Percentiles rank a stretch among this genome's conserved stretches.
Conservation (phyloP, 2,797 vertebrate genomes). For the Fistularia commersonii region DNA sequence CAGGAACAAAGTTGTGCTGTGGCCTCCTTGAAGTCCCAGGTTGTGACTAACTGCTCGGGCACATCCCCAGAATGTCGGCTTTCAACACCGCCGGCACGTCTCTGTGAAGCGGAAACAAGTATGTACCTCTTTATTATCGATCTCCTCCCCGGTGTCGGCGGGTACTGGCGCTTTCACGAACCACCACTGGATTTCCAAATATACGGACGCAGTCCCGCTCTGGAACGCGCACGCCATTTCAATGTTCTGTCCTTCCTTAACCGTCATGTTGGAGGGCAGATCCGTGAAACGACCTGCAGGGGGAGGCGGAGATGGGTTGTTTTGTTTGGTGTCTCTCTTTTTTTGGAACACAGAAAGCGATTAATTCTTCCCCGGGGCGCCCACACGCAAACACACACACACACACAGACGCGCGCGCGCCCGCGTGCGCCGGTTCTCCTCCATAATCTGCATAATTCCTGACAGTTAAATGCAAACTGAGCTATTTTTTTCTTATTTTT, state of each 20-base stretch:
- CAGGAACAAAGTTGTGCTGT: no score
- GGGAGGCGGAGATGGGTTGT: conserved; percentile 31
- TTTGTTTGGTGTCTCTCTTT: no score
- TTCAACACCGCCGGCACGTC: conserved; percentile 8
- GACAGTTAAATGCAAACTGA: no score
- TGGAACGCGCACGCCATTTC: conserved; percentile 97
- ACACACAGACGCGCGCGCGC: rapidly evolving
- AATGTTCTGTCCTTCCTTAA: conserved; percentile 90
- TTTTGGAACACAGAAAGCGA: no score
- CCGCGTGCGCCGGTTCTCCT: no score
- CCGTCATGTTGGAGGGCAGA: conserved; percentile 89
- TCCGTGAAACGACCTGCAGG: conserved; percentile 92
- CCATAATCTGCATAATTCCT: no score
- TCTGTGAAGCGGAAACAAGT: neutral
- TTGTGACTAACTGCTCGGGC: conserved; percentile 28
- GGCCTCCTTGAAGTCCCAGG: neutral
- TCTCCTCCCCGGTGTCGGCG: conserved; percentile 77
- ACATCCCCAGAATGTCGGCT: conserved; percentile 8
- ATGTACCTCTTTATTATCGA: conserved; percentile 82
- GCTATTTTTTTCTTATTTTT: no score
- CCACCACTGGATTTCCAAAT: conserved; percentile 97
- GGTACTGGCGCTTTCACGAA: conserved; percentile 84
- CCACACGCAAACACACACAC: neutral
- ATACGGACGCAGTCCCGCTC: conserved; percentile 87
- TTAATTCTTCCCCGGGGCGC: neutral